Evolutionary conservation across 2,113 vertebrate genomes (phyloP), one percentile per base, ranked within the genome.

Genomic region (Sturnira hondurensis): DNA sequence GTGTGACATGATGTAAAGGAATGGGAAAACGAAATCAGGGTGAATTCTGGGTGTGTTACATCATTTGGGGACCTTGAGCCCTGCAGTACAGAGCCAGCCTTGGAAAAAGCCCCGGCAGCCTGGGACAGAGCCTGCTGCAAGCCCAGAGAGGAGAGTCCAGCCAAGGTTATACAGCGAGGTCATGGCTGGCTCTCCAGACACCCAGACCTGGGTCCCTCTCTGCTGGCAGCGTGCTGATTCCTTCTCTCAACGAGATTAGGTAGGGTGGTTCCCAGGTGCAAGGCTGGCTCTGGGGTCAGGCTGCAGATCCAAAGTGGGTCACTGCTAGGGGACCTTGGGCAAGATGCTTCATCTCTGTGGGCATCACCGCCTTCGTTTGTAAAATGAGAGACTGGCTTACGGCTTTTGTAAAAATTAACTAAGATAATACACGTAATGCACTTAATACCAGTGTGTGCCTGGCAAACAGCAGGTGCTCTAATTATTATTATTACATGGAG

Each of bases 341-440:
- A 38, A 33, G 58, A 70, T 15, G 24, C 7, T 33, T 4, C 15
- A 26, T 41, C 20, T 67, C 54, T 45, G 41, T 22, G 43, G 31
- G 58, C 22, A 31, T 43, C 67, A 7, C 20, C 15, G 20, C 26
- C 76, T 31, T 19, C 20, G 0, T 24, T 4, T n/a, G 14, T 15
- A 65, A 50, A 56, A 77, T 3, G 1, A 26, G 41, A 56, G 17
- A n/a, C 5, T 0, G 4, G 31, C 56, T 7, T 1, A 5, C 15
- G 71, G 67, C 52, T 90, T 31, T 38, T 36, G 43, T 38, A 33
- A 15, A 8, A 26, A 67, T 67, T 78, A n/a, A 83, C 24, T 45
- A 43, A 63, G 80, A 56, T 14, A 26, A 22, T 3, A 12, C 10
- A 7, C 1, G 20, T 2, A 33, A 52, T 56, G 56, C 4, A 17